Conservation (phyloP, 2,113 vertebrate genomes). For the Colossoma macropomum region DNA sequence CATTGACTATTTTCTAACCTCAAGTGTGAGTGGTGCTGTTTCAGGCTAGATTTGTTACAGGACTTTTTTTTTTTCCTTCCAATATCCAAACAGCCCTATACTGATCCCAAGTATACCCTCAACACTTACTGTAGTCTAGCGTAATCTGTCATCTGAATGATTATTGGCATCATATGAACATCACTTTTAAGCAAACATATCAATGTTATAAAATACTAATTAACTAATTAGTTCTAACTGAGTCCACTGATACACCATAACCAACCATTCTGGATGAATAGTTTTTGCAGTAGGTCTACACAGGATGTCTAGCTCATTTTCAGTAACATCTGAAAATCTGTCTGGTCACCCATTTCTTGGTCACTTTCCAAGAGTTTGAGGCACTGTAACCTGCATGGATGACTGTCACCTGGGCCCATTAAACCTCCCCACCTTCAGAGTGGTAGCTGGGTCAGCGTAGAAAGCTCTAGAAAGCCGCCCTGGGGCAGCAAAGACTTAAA, state of each 20-base stretch:
- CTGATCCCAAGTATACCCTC: too few relatives aligned
- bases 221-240: too few relatives aligned
- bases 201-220: too few relatives aligned
- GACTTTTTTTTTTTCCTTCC: too few relatives aligned
- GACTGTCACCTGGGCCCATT: slow-evolving; percentile 61
- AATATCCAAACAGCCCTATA: too few relatives aligned
- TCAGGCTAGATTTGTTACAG: too few relatives aligned
- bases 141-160: too few relatives aligned
- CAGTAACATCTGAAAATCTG: not conserved
- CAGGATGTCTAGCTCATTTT: not conserved
- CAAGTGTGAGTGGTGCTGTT: too few relatives aligned
- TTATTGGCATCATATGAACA: not conserved
- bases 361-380: not conserved
- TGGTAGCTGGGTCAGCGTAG: not conserved
- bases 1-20: too few relatives aligned
- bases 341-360: not conserved
- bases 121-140: too few relatives aligned
- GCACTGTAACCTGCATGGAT: not conserved
- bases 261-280: slow-evolving; percentile 17
- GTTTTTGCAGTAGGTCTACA: not conserved
- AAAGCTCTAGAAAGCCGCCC: not conserved
- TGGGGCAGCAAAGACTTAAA: slow-evolving; percentile 57
- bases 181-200: too few relatives aligned
- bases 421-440: slow-evolving; percentile 43
- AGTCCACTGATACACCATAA: too few relatives aligned